Evolutionary conservation across 2,797 vertebrate species (phyloP).

Genomic region (Sarcoramphus papa): DNA sequence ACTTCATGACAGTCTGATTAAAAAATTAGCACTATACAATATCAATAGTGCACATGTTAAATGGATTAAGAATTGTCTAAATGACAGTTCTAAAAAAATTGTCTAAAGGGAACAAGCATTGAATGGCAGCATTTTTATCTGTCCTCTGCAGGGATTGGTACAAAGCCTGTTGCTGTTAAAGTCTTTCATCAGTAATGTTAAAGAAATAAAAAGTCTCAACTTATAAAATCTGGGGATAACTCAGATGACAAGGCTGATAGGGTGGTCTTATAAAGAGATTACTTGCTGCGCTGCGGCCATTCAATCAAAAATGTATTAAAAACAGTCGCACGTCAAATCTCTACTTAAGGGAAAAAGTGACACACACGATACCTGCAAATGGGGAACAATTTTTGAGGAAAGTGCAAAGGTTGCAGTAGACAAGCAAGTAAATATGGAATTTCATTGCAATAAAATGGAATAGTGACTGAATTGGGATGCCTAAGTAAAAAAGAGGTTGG

Average conservation of each 20-base stretch:
- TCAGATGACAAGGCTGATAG: not conserved
- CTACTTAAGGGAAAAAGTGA: not conserved
- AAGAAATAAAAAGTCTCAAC: not conserved
- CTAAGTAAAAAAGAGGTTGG: not conserved
- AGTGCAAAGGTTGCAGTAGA: not conserved
- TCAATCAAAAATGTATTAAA: not conserved
- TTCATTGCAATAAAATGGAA: not conserved
- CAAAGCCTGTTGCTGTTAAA: not conserved
- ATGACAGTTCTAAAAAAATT: not conserved
- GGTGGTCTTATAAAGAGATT: not conserved
- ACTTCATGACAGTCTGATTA: constrained; percentile 47
- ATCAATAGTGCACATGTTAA: constrained; percentile 23
- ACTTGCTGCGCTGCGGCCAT: not conserved
- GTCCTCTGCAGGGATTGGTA: not conserved
- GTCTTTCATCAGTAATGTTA: not conserved
- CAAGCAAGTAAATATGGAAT: not conserved
- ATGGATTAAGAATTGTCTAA: constrained; percentile 40
- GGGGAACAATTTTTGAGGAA: not conserved
- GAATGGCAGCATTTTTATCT: constrained; percentile 44
- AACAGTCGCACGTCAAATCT: not conserved
- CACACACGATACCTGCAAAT: not conserved
- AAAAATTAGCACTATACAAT: constrained; percentile 51
- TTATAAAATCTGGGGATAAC: not conserved
- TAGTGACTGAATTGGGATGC: not conserved
- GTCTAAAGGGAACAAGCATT: not conserved